Conservation (phyloP, 2,113 vertebrate genomes). For the Physeter macrocephalus region DNA sequence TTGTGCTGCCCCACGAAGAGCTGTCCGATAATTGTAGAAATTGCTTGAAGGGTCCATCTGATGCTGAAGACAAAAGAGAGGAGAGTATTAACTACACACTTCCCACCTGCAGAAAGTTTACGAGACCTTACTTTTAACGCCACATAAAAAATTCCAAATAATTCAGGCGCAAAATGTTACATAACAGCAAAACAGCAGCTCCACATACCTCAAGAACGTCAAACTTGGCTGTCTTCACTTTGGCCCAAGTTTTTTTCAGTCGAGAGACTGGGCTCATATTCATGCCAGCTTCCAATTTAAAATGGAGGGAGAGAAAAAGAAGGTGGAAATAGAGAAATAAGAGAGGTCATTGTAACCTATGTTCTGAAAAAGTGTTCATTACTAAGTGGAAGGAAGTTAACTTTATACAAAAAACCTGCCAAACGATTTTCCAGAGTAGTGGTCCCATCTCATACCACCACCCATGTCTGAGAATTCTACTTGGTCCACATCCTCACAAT, state of each 20-base stretch:
- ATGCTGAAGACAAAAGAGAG: constrained; percentile 80
- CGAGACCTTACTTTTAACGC: neutral
- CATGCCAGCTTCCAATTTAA: constrained; percentile 89
- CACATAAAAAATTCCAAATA: neutral
- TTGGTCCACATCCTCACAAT: neutral
- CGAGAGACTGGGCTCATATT: constrained; percentile 96
- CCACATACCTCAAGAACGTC: constrained; percentile 90
- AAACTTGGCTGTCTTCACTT: constrained; percentile 96
- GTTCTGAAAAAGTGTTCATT: neutral
- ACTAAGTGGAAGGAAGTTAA: neutral
- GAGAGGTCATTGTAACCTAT: neutral
- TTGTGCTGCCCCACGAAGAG: constrained; percentile 91
- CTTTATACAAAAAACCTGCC: neutral
- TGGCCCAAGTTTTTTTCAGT: constrained; percentile 96
- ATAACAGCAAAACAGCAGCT: neutral
- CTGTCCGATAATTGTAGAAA: constrained; percentile 96
- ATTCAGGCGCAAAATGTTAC: neutral
- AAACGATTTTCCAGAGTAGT: neutral
- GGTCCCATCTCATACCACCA: neutral
- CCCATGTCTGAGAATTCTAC: neutral
- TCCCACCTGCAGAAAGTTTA: neutral
- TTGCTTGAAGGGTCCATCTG: constrained; percentile 99
- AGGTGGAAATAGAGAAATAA: neutral
- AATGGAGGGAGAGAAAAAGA: neutral
- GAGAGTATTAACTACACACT: neutral